Conservation (phyloP, 1,140 invertebrate genomes). For the Penaeus chinensis region DNA sequence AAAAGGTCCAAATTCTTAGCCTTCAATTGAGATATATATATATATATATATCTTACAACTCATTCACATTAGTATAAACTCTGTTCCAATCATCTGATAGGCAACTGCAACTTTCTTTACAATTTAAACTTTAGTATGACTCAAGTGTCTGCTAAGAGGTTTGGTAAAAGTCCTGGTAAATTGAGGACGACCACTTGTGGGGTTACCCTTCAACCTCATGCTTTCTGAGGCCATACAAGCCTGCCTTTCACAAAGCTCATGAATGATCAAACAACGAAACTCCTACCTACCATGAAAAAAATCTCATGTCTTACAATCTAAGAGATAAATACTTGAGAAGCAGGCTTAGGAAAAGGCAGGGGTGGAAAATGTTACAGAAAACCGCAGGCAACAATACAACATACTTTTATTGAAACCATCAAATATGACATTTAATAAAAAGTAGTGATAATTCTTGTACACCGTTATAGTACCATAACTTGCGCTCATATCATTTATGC, state of each 20-base stretch:
- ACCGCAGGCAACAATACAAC: conserved; percentile 57
- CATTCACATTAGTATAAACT: conserved; percentile 21
- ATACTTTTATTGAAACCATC: conserved; percentile 57
- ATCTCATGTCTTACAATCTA: conserved; percentile 40
- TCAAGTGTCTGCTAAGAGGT: conserved; percentile 42
- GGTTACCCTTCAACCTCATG: conserved; percentile 51
- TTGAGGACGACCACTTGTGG: conserved; percentile 49
- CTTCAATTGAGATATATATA: conserved; percentile 18
- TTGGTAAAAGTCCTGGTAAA: conserved; percentile 32
- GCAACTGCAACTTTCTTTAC: conserved; percentile 4
- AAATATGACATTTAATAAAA: conserved; percentile 61
- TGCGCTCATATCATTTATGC: conserved; percentile 55
- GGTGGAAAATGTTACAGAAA: conserved; percentile 57
- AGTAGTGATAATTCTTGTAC: conserved; percentile 57
- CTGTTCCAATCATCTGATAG: conserved; percentile 29
- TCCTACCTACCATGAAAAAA: conserved; percentile 50
- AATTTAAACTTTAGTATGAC: not conserved
- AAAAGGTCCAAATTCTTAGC: conserved; percentile 52
- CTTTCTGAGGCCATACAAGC: conserved; percentile 53
- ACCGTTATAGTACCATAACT: conserved; percentile 55
- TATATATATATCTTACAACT: conserved; percentile 7
- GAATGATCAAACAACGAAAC: conserved; percentile 55
- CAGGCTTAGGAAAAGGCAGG: conserved; percentile 60
- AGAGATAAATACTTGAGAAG: conserved; percentile 58
- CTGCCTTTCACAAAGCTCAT: conserved; percentile 61